Base-by-base conservation (phyloP, 2,888 invertebrate species). In the Sarcophaga rosellei region DNA sequence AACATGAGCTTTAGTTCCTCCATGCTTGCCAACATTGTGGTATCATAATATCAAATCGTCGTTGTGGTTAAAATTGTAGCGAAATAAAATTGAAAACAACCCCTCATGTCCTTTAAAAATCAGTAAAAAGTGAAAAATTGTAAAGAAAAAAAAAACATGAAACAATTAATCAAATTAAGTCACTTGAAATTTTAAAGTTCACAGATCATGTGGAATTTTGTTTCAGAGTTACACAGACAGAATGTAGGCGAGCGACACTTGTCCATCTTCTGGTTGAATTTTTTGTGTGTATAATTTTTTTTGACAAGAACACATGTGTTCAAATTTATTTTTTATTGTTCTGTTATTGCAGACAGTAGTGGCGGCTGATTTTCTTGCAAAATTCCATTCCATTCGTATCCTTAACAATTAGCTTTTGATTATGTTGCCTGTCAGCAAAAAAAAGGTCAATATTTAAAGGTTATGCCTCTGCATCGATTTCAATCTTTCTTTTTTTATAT, bases 81-180 rank as follows among this genome's bases (percentile, higher is more conserved):
- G 35, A 15, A 53, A 15, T 53, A 4, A 53, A 12, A 17, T 15
- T 17, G 5, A 65, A 25, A 47, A 11, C 70, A 47, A 77, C 77
- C 82, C 82, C 72, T 77, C 72, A 47, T 57, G 10, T 20, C 21
- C 6, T 74, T 70, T 35, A 57, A 35, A 68, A 74, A 63, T 44
- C 45, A 65, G 20, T 25, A 70, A 65, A 44, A 63, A 84, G 21
- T 61, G 59, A 74, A 77, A 83, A 69, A 15, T 53, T 53, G 53
- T 15, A 1, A 4, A 47, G 11, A 53, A 53, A 53, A 61, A 35
- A 35, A 35, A 35, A 35, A 35, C 76, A 61, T 77, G 68, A 65
- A 70, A 84, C 86, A 84, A 86, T 86, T 86, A 86, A 86, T 86
- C 86, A 86, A 86, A 86, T 86, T 86, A 86, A 86, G 77, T 69